phyloP scores from a whole-genome alignment of 2,888 invertebrate genomes.

The Nasonovia ribisnigri region DNA sequence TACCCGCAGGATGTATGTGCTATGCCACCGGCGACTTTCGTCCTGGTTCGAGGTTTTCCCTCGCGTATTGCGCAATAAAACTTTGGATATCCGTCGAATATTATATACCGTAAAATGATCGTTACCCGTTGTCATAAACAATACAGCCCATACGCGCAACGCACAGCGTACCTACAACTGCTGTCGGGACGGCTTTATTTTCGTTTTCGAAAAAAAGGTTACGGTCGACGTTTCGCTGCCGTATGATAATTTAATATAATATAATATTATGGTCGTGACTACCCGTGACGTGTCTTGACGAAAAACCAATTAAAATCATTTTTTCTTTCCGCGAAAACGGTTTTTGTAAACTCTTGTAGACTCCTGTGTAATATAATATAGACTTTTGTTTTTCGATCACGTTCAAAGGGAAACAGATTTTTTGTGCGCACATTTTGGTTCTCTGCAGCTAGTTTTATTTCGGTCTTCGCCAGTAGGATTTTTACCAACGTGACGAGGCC shows the following conservation, averaged over 20 bases:
- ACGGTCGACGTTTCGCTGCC: neutral
- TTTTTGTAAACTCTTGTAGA: neutral
- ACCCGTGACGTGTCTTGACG: neutral
- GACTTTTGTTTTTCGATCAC: neutral
- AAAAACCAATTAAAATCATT: neutral
- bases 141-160: neutral
- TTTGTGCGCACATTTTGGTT: neutral
- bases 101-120: neutral
- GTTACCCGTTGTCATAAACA: neutral
- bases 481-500: neutral
- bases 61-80: neutral
- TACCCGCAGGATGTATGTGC: neutral
- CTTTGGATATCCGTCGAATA: neutral
- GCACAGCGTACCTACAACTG: neutral
- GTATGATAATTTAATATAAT: too few relatives aligned
- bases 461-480: neutral
- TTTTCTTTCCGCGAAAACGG: neutral
- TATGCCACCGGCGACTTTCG: neutral
- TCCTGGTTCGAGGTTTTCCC: neutral
- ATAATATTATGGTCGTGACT: neutral
- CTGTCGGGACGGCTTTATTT: neutral
- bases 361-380: too few relatives aligned
- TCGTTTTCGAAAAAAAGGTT: neutral
- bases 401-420: neutral
- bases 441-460: neutral